Conservation (phyloP, 2,113 vertebrate species). For the Nyctereutes procyonoides region DNA sequence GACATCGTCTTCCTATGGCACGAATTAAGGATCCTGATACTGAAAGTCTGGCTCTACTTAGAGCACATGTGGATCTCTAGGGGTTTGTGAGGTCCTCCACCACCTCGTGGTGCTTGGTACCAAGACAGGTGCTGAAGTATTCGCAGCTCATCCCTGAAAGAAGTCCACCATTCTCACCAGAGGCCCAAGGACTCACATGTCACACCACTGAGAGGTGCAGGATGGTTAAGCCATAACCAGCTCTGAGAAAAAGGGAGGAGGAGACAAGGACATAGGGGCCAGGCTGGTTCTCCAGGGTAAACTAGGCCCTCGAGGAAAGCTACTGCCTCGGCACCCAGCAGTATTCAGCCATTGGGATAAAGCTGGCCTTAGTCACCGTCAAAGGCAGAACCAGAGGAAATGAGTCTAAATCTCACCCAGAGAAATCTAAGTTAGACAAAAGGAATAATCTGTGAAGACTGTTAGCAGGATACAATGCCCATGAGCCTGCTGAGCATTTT, state of each 20-base stretch:
- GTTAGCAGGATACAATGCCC: background rate
- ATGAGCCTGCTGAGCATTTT: constrained; percentile 24
- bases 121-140: background rate
- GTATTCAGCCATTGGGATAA: background rate
- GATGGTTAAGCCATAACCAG: background rate
- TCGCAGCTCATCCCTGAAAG: background rate
- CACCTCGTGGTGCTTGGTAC: background rate
- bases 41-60: constrained; percentile 6
- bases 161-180: background rate
- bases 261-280: background rate
- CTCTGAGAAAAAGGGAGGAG: background rate
- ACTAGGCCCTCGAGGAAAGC: background rate
- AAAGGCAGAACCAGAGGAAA: background rate
- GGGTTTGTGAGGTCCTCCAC: background rate
- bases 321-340: background rate
- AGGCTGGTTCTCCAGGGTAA: background rate
- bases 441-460: constrained; percentile 27
- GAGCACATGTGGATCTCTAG: background rate
- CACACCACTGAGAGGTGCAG: background rate
- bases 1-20: background rate
- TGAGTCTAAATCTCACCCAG: background rate
- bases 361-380: background rate
- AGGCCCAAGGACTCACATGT: background rate
- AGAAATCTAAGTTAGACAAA: constrained; percentile 54
- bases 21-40: background rate